phyloP scores from a whole-genome alignment of 2,113 vertebrate genomes.

The Electrona antarctica region DNA sequence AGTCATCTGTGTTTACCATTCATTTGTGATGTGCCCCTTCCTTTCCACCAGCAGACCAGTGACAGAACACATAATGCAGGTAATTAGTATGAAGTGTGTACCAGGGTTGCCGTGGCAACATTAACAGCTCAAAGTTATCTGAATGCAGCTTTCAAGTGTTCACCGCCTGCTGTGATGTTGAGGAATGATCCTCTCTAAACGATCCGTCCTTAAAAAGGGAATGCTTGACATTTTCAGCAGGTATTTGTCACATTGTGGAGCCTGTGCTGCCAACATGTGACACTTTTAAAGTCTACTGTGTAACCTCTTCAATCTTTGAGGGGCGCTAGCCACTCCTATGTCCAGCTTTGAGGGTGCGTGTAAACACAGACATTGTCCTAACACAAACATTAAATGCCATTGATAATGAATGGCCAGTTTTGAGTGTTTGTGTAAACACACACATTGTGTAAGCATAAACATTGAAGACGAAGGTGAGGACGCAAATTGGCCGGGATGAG shows the following conservation, averaged over 20 bases:
- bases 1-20: constrained; percentile 38
- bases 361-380: too few relatives aligned
- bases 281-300: too few relatives aligned
- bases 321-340: too few relatives aligned
- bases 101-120: not conserved
- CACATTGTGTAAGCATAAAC: too few relatives aligned
- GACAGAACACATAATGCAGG: constrained; percentile 53
- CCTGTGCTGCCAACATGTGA: not conserved
- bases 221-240: constrained; percentile 10
- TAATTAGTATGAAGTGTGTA: constrained; percentile 53
- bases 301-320: too few relatives aligned
- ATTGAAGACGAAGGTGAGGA: too few relatives aligned
- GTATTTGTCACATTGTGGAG: not conserved
- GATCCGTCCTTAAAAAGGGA: not conserved
- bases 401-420: too few relatives aligned
- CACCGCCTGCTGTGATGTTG: not conserved
- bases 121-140: not conserved
- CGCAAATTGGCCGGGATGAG: too few relatives aligned
- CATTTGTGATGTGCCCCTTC: constrained; percentile 31
- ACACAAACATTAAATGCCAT: too few relatives aligned
- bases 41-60: constrained; percentile 62
- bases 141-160: not conserved
- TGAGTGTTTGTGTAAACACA: too few relatives aligned
- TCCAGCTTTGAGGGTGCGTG: too few relatives aligned
- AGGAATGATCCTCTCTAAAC: constrained; percentile 1